Evolutionary conservation across 2,113 vertebrate species (phyloP).

Genomic region (Nymphicus hollandicus): DNA sequence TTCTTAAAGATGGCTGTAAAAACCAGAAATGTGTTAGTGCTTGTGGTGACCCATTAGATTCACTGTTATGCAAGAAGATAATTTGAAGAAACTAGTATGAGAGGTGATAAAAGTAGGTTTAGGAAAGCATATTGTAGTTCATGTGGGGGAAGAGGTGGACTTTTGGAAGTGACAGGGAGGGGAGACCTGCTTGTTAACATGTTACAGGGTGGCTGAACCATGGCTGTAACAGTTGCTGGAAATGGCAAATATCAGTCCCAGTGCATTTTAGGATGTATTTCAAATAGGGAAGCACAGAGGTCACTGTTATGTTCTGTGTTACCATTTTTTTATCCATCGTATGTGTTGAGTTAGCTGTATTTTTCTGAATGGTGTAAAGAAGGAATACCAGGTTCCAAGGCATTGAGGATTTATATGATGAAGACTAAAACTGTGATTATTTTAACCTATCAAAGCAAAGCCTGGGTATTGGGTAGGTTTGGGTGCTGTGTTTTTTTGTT

Average conservation of each 20-base stretch:
- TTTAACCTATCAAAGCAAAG: neutral
- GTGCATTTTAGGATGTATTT: neutral
- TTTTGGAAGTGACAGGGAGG: neutral
- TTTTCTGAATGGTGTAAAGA: neutral
- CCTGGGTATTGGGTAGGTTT: neutral
- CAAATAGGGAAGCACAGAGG: neutral
- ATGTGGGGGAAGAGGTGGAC: neutral
- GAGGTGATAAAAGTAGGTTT: neutral
- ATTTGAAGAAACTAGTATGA: neutral
- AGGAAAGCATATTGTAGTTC: neutral
- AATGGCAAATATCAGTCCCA: neutral
- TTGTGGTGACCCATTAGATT: neutral
- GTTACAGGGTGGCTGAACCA: neutral
- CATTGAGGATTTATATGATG: neutral
- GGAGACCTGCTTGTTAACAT: neutral
- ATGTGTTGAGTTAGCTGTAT: fast-evolving
- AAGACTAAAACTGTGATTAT: neutral
- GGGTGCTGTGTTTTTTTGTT: neutral
- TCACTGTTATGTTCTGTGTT: neutral
- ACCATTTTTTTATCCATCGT: neutral
- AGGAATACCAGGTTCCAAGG: neutral
- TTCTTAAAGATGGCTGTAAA: neutral
- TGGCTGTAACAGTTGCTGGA: neutral
- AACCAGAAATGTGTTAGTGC: neutral
- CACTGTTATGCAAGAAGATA: neutral